Evolutionary conservation across 92 coral and sea anemone genomes (phyloP).

Genomic region (Muricea muricata): DNA sequence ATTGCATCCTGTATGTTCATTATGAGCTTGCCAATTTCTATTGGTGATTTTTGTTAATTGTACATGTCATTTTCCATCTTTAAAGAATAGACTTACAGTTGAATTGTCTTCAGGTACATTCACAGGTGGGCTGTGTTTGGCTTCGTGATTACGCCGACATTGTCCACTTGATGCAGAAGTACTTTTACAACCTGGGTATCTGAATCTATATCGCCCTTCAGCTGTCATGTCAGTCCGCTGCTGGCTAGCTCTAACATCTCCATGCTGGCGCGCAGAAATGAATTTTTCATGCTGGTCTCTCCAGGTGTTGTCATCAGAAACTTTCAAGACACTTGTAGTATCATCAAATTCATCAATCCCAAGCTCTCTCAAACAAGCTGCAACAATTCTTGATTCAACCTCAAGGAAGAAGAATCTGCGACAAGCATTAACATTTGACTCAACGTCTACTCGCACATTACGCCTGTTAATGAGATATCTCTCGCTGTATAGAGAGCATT

Average conservation of each 20-base stretch:
- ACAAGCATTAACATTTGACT: conserved; percentile 21
- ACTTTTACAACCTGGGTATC: background rate
- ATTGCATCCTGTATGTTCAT: conserved; percentile 5
- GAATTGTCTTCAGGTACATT: background rate
- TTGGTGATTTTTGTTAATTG: background rate
- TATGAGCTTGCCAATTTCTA: background rate
- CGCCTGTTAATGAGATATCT: background rate
- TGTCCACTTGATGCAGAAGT: background rate
- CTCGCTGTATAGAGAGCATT: conserved; percentile 15
- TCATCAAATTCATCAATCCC: background rate
- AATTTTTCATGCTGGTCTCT: background rate
- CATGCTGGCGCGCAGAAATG: conserved; percentile 1
- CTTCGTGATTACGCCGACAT: conserved; percentile 2
- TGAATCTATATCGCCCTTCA: background rate
- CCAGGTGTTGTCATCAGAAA: background rate
- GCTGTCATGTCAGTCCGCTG: background rate
- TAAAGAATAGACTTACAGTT: background rate
- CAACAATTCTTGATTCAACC: background rate
- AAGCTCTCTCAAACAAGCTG: background rate
- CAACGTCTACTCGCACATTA: conserved; percentile 1
- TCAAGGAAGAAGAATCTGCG: background rate
- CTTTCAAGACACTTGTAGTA: background rate
- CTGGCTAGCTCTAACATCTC: background rate
- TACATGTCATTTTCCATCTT: conserved; percentile 20
- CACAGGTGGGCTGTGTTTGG: conserved; percentile 16